These are phyloP conservation scores for Gymnoscelis rufifasciata DNA, from an alignment of 2,888 invertebrate species.

Conservation along the genomic window DNA sequence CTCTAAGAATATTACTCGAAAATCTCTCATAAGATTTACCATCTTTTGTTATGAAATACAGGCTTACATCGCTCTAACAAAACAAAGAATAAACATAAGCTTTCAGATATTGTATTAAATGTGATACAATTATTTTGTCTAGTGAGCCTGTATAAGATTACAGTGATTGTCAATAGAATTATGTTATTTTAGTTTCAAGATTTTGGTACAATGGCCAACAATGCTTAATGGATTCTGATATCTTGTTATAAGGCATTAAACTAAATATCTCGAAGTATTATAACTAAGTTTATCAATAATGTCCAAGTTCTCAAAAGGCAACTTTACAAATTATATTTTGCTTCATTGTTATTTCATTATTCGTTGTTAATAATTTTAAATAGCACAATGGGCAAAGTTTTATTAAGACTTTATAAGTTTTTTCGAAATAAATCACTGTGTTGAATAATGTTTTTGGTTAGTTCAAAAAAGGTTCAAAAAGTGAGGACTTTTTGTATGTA, in stretches of 20 bases:
- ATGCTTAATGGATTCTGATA: background rate
- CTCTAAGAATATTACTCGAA: conserved; percentile 3
- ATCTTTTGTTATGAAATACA: conserved; percentile 18
- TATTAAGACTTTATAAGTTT: too few relatives aligned
- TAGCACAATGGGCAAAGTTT: too few relatives aligned
- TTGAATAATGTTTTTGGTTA: too few relatives aligned
- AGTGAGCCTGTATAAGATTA: conserved; percentile 6
- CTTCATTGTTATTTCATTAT: too few relatives aligned
- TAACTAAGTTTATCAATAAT: background rate
- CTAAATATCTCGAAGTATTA: background rate
- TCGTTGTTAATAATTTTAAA: too few relatives aligned
- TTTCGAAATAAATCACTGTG: too few relatives aligned
- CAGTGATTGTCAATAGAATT: conserved; percentile 3
- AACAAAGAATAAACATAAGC: conserved; percentile 17
- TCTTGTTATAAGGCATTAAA: background rate
- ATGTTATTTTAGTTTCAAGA: background rate
- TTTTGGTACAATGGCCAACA: background rate
- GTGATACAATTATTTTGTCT: conserved; percentile 15
- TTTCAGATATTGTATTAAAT: conserved; percentile 15
- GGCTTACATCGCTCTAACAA: conserved; percentile 15
- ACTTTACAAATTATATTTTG: too few relatives aligned
- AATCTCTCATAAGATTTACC: conserved; percentile 14
- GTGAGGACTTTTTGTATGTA: too few relatives aligned
- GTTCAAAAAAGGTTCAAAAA: too few relatives aligned
- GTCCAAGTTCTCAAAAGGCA: too few relatives aligned